These are phyloP conservation scores for Lamellibrachia columna DNA, from an alignment of 2,888 invertebrate genomes.

Conservation along the genomic window DNA sequence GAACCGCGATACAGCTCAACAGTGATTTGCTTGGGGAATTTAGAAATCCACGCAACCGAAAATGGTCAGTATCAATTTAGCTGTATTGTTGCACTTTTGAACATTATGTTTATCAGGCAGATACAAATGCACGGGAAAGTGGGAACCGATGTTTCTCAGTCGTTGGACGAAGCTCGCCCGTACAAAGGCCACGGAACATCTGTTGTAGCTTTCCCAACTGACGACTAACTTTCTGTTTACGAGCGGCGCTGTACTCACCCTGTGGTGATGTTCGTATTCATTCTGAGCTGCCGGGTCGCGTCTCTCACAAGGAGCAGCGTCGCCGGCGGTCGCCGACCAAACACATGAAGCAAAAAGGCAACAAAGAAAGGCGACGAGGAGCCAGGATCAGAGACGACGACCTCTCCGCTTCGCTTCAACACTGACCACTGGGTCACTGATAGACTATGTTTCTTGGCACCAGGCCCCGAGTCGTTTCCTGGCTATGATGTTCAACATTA, in stretches of 20 bases:
- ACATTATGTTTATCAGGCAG: neutral
- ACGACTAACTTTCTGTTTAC: neutral
- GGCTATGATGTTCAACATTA: conserved; percentile 9
- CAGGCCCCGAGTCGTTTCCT: neutral
- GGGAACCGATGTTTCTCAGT: neutral
- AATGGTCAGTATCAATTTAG: neutral
- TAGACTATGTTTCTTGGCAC: neutral
- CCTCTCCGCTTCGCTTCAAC: neutral
- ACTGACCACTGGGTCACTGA: neutral
- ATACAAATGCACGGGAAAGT: neutral
- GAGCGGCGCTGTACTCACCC: neutral
- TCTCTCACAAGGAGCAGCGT: neutral
- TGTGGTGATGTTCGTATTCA: neutral
- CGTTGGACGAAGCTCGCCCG: neutral
- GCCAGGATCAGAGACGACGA: neutral
- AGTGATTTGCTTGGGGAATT: neutral
- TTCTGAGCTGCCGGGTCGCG: neutral
- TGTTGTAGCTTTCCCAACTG: neutral
- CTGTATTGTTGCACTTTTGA: neutral
- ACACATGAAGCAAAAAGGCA: neutral
- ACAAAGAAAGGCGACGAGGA: neutral
- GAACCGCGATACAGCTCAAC: neutral
- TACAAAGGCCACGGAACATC: neutral
- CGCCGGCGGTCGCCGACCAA: neutral
- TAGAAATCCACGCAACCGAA: neutral